phyloP scores from a whole-genome alignment of 2,888 invertebrate species.

The Orchestes rusci region DNA sequence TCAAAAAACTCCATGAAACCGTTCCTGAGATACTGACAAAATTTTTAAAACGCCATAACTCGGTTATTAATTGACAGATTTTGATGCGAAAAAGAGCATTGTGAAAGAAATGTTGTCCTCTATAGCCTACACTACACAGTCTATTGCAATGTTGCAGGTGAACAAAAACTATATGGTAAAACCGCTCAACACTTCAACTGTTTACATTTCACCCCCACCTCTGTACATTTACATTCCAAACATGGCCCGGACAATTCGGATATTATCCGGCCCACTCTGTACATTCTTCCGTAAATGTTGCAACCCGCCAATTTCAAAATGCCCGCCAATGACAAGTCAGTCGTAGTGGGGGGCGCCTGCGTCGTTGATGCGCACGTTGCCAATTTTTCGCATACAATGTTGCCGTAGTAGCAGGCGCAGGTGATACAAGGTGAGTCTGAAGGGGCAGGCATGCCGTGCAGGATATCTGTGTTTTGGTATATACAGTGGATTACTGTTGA shows the following conservation, averaged over 20 bases:
- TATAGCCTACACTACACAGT: neutral
- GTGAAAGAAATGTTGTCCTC: no score
- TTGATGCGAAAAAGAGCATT: no score
- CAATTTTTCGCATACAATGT: slow-evolving; percentile 52
- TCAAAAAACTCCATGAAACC: no score
- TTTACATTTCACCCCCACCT: slow-evolving; percentile 77
- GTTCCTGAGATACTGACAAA: no score
- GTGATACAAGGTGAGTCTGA: slow-evolving; percentile 49
- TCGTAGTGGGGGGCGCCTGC: neutral
- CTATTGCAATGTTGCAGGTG: neutral
- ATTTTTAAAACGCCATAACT: no score
- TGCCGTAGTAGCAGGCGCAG: slow-evolving; percentile 54
- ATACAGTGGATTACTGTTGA: slow-evolving; percentile 40
- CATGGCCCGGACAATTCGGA: slow-evolving; percentile 76
- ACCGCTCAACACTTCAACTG: slow-evolving; percentile 27
- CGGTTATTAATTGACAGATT: no score
- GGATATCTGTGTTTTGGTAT: slow-evolving; percentile 43
- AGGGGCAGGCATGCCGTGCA: slow-evolving; percentile 49
- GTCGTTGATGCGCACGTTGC: no score
- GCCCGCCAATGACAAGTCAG: slow-evolving; percentile 43
- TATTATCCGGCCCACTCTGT: slow-evolving; percentile 74
- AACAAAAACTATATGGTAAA: neutral
- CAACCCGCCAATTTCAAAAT: slow-evolving; percentile 76
- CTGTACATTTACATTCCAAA: slow-evolving; percentile 79
- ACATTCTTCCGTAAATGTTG: slow-evolving; percentile 86